Conservation (phyloP, 2,888 invertebrate species). For the Caenorhabditis drosophilae region DNA sequence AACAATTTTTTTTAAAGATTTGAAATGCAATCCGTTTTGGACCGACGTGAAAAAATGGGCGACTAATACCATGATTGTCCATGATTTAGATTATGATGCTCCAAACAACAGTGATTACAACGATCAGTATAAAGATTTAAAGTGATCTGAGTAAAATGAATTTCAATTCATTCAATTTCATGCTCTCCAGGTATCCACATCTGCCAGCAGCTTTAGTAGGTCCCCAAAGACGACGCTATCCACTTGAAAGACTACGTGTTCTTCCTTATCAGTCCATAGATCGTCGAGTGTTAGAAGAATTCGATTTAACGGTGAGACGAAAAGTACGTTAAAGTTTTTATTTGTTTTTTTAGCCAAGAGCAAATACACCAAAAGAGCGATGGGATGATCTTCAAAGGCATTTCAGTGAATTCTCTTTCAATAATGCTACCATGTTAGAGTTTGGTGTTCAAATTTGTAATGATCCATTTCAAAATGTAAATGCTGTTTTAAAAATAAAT, state of each 20-base stretch:
- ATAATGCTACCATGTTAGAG: constrained; percentile 13
- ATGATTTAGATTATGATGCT: constrained; percentile 24
- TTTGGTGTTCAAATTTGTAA: constrained; percentile 34
- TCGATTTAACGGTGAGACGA: constrained; percentile 24
- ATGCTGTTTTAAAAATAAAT: background rate
- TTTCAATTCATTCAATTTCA: background rate
- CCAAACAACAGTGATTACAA: constrained; percentile 8
- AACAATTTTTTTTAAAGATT: constrained; percentile 7
- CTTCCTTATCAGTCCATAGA: constrained; percentile 30
- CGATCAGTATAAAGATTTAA: constrained; percentile 16
- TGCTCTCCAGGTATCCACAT: constrained; percentile 14
- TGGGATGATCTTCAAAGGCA: constrained; percentile 26
- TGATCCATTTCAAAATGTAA: constrained; percentile 28
- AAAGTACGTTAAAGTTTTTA: background rate
- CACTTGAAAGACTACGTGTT: constrained; percentile 22
- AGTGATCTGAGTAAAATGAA: background rate
- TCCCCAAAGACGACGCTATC: constrained; percentile 11
- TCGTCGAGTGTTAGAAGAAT: constrained; percentile 24
- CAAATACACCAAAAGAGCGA: constrained; percentile 25
- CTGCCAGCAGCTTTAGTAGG: constrained; percentile 30
- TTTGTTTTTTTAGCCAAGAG: constrained; percentile 24
- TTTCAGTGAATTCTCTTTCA: constrained; percentile 22
- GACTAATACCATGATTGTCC: constrained; percentile 22
- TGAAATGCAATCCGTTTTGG: constrained; percentile 35
- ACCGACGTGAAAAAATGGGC: constrained; percentile 19